These are phyloP conservation scores for Scaptomyza pallida DNA, from an alignment of 1,140 invertebrate species.

Conservation along the genomic window DNA sequence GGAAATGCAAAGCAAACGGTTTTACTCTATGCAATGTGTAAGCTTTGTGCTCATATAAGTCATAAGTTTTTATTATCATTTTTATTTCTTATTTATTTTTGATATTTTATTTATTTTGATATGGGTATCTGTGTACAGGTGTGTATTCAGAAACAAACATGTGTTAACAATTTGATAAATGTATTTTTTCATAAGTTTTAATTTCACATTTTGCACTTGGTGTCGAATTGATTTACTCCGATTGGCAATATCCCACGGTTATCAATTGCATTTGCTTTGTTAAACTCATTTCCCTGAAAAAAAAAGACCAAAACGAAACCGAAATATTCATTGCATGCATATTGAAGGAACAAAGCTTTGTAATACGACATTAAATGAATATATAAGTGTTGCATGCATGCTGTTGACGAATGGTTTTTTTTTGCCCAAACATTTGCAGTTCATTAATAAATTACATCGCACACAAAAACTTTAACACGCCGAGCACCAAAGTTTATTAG, in stretches of 20 bases:
- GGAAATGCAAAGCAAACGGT: not conserved
- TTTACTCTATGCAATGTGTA: not conserved
- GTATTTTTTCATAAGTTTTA: constrained; percentile 45
- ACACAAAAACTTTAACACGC: not conserved
- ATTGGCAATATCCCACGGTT: constrained; percentile 54
- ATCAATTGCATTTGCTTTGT: constrained; percentile 24
- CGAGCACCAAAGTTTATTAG: not conserved
- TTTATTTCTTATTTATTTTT: no score
- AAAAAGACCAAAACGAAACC: no score
- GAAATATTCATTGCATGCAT: no score
- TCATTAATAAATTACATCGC: not conserved
- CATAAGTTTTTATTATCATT: no score
- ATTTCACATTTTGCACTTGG: constrained; percentile 57
- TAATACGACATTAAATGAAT: not conserved
- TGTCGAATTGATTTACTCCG: constrained; percentile 66
- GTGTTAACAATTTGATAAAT: constrained; percentile 30
- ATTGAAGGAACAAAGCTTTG: not conserved
- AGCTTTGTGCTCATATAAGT: no score
- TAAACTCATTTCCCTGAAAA: not conserved
- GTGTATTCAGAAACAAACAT: no score
- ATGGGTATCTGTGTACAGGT: constrained; percentile 33
- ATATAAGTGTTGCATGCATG: not conserved
- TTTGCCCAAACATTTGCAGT: not conserved
- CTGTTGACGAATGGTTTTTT: not conserved
- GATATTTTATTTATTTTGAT: not conserved